Conservation (phyloP, 2,113 vertebrate species). For the human (Homo sapiens) region DNA sequence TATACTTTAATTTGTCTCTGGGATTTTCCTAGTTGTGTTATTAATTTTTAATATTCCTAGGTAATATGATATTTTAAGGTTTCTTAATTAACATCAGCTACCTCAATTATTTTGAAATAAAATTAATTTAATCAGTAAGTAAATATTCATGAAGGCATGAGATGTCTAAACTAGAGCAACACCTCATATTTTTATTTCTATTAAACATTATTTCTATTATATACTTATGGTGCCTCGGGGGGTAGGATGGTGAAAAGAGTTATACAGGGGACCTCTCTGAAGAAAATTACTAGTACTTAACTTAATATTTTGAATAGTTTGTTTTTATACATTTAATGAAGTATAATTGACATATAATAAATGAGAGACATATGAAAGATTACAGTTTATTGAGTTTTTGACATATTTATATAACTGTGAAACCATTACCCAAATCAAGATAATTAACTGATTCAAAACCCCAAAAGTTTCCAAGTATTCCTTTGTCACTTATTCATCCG, state of each 20-base stretch:
- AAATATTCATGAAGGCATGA: neutral
- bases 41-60: neutral
- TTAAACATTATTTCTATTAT: neutral
- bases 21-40: neutral
- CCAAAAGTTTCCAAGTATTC: neutral
- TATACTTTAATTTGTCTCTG: neutral
- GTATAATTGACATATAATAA: neutral
- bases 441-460: neutral
- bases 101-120: neutral
- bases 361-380: neutral
- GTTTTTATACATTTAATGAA: neutral
- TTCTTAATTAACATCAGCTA: neutral
- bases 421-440: slow-evolving; percentile 1
- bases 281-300: neutral
- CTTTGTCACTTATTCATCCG: neutral
- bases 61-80: neutral
- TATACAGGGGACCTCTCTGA: neutral
- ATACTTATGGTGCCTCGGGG: neutral
- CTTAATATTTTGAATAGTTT: neutral
- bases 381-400: neutral
- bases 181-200: neutral
- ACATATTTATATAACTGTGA: neutral
- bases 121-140: neutral
- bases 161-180: neutral
- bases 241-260: neutral